phyloP scores from a whole-genome alignment of 2,797 vertebrate species.

The Molossus alvarezi region DNA sequence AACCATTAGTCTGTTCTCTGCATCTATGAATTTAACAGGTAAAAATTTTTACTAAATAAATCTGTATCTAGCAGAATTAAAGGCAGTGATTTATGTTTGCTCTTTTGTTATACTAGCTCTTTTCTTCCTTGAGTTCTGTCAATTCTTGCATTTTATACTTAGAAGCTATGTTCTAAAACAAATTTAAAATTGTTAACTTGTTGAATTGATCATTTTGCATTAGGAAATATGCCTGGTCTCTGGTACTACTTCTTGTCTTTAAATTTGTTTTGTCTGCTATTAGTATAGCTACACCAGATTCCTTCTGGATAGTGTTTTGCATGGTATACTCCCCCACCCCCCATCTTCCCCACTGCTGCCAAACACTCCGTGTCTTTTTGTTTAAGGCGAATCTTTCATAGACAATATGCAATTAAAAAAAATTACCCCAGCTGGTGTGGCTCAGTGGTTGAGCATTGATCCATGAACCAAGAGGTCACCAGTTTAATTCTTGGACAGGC shows the following conservation, averaged over 20 bases:
- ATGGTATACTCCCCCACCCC: neutral
- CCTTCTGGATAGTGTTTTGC: neutral
- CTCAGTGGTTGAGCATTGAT: too few relatives aligned
- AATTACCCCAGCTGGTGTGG: neutral
- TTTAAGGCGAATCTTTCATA: neutral
- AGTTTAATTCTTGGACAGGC: too few relatives aligned
- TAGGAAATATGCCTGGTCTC: neutral
- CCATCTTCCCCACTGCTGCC: neutral
- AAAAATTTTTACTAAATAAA: neutral
- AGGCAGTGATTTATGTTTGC: neutral
- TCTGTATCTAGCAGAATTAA: neutral
- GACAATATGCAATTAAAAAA: neutral
- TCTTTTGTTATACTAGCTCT: neutral
- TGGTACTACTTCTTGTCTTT: neutral
- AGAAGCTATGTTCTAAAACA: neutral
- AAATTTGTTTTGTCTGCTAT: neutral
- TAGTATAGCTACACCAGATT: neutral
- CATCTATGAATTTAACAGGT: neutral
- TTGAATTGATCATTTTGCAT: neutral
- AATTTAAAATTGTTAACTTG: slow-evolving; percentile 12
- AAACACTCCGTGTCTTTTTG: neutral
- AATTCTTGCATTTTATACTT: neutral
- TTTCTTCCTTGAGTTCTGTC: neutral
- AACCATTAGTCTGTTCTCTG: neutral
- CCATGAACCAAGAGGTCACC: too few relatives aligned